Evolutionary conservation across 2,113 vertebrate species (phyloP).

Genomic region (Abramis brama): DNA sequence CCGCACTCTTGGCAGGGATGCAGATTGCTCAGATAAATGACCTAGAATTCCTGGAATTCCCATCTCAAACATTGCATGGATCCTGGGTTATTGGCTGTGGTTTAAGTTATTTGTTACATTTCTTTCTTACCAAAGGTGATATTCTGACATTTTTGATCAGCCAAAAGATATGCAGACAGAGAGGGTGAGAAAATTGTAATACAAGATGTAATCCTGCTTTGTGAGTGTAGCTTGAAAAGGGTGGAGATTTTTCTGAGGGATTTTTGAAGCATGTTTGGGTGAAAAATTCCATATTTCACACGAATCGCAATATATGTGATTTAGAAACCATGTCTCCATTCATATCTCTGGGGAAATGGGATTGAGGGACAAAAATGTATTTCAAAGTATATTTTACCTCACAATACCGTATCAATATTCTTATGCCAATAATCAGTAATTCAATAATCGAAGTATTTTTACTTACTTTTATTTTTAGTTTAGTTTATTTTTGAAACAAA

Average conservation of each 20-base stretch:
- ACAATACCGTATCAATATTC: neutral
- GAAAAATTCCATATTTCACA: neutral
- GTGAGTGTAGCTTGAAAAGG: constrained; percentile 66
- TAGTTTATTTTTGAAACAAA: neutral
- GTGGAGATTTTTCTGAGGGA: constrained; percentile 58
- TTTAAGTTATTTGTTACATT: constrained; percentile 19
- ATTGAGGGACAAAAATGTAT: neutral
- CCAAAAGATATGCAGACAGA: constrained; percentile 58
- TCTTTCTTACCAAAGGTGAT: constrained; percentile 44
- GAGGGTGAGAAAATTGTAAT: constrained; percentile 63
- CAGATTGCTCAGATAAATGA: constrained; percentile 76
- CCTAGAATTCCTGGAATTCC: constrained; percentile 80
- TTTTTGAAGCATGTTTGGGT: constrained; percentile 14
- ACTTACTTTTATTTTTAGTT: neutral
- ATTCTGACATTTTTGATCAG: constrained; percentile 38
- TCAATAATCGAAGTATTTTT: neutral
- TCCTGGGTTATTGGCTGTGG: constrained; percentile 50
- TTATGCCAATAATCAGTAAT: neutral
- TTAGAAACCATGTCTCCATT: neutral
- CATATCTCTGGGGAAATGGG: neutral
- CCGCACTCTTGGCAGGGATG: constrained; percentile 71
- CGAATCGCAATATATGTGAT: constrained; percentile 2
- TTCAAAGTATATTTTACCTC: neutral
- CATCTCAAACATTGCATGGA: constrained; percentile 71
- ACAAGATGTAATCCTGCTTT: constrained; percentile 67